Evolutionary conservation across 2,888 invertebrate species (phyloP).

Genomic region (Xiphydria camelus): DNA sequence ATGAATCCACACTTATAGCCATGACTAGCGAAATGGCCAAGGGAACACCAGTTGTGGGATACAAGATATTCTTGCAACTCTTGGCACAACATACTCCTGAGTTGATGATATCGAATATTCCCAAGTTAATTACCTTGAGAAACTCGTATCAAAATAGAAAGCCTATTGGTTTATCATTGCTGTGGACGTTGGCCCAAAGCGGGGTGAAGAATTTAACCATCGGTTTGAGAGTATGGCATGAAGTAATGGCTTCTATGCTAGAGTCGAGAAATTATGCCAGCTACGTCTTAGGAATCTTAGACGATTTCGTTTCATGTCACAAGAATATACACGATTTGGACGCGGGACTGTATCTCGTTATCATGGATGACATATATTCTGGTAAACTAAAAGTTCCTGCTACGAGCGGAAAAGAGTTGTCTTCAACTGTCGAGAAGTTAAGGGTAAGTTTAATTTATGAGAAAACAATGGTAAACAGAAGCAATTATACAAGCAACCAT

Average conservation of each 20-base stretch:
- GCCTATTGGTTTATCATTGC: constrained; percentile 70
- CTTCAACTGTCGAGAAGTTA: constrained; percentile 61
- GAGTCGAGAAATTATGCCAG: constrained; percentile 73
- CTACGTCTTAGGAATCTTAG: constrained; percentile 67
- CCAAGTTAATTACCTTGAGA: constrained; percentile 67
- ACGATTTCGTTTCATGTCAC: constrained; percentile 60
- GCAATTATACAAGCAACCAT: not conserved
- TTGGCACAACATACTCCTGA: constrained; percentile 69
- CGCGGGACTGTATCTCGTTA: constrained; percentile 64
- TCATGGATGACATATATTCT: constrained; percentile 65
- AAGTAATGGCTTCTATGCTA: constrained; percentile 72
- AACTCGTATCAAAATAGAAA: constrained; percentile 80
- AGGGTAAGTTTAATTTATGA: constrained; percentile 57
- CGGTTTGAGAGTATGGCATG: constrained; percentile 76
- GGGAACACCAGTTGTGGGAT: constrained; percentile 67
- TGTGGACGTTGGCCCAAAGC: constrained; percentile 79
- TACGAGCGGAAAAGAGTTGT: constrained; percentile 63
- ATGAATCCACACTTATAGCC: constrained; percentile 70
- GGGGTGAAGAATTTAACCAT: constrained; percentile 67
- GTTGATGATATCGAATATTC: constrained; percentile 64
- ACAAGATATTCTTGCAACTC: constrained; percentile 73
- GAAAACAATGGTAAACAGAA: not conserved
- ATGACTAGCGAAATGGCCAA: constrained; percentile 75
- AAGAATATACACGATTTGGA: constrained; percentile 55
- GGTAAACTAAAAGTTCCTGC: constrained; percentile 63